phyloP scores from a whole-genome alignment of 2,113 vertebrate genomes.

The Pipra filicauda region DNA sequence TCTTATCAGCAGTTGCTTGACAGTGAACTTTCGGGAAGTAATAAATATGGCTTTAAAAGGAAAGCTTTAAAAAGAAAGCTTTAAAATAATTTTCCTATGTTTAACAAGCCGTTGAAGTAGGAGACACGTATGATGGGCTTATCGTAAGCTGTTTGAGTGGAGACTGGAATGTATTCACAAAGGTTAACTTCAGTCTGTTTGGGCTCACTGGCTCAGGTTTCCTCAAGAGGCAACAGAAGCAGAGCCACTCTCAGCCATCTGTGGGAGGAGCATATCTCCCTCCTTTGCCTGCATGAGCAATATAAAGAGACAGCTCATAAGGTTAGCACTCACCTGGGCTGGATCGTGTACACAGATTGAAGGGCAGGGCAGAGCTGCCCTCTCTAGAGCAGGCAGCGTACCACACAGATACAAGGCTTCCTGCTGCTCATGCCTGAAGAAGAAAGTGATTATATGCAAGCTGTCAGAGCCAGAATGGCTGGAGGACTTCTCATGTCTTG shows the following conservation, averaged over 20 bases:
- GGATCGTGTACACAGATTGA: no score
- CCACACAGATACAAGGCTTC: neutral
- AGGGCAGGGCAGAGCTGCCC: neutral
- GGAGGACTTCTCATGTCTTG: neutral
- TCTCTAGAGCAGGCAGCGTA: neutral
- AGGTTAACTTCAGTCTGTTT: neutral
- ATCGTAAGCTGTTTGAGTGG: rapidly evolving
- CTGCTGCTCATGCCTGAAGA: neutral
- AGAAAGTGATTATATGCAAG: neutral
- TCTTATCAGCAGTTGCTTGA: neutral
- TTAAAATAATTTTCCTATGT: neutral
- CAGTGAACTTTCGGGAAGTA: neutral
- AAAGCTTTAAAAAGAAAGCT: neutral
- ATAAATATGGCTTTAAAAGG: neutral
- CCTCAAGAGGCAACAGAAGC: neutral
- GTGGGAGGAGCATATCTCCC: rapidly evolving
- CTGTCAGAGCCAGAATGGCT: neutral
- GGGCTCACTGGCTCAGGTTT: neutral
- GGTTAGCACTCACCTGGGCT: neutral
- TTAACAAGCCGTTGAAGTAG: neutral
- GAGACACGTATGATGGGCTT: rapidly evolving
- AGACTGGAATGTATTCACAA: neutral
- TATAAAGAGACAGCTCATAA: neutral
- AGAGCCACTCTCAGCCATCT: neutral
- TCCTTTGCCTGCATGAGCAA: neutral